Base-by-base conservation (phyloP, 2,888 invertebrate species). In the Dasypolia templi region DNA sequence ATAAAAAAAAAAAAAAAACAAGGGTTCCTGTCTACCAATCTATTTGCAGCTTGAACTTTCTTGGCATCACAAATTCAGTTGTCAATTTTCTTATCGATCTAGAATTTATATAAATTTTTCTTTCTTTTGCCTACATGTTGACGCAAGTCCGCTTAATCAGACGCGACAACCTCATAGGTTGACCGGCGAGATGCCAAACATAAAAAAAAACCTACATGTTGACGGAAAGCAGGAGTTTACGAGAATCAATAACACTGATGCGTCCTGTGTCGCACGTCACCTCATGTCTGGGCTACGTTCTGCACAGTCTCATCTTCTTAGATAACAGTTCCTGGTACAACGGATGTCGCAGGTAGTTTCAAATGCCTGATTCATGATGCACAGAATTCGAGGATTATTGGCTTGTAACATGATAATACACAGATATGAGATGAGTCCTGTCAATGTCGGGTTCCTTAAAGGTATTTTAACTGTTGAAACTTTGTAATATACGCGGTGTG, bases 271-370 rank as follows among this genome's bases (percentile, higher is more conserved):
- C 61, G 49, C 42, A 29, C 26, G 64, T 29, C 76, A 75, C 44
- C 42, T 75, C 22, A 44, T 42, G 75, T 56, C 62, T 62, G 62
- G 51, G 49, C 29, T 12, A 35, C 5, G 65, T 64, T 79, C 73
- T n/a, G 59, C 83, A 62, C 44, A 62, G 69, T 29, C n/a, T 68
- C 69, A 35, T 61, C 46, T 59, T 14, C 68, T 53, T 3, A 74
- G 83, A 79, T 86, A 83, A 66, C 72, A 59, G 22, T 84, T 80
- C 81, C 17, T 51, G 46, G 76, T 67, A 86, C 42, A 46, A 19
- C 84, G 81, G 86, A 86, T 72, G 73, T 70, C 62, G 44, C 71
- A 72, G 80, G 72, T 72, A 83, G 56, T 75, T 75, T 51, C 22
- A 35, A 22, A 69, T 75, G 29, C 61, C 66, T 72, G 58, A 17